Conservation (phyloP, 2,113 vertebrate species). For the Poeciliopsis turrubarensis region DNA sequence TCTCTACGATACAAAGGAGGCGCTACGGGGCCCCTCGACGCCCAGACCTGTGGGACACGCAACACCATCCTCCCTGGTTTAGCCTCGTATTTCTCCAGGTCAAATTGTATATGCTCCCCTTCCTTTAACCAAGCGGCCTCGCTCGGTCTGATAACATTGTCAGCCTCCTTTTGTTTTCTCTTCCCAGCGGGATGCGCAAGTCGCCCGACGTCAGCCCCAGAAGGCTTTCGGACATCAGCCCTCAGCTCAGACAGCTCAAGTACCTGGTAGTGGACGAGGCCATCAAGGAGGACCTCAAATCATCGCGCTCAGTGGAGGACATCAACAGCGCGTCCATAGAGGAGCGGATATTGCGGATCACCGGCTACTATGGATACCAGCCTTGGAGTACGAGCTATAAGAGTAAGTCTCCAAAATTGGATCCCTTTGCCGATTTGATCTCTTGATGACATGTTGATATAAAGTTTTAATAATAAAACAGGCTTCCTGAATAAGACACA, state of each 20-base stretch:
- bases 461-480: background rate
- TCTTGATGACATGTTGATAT: background rate
- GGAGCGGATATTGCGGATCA: conserved; percentile 90
- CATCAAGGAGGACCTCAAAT: conserved; percentile 94
- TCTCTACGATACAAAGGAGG: conserved; percentile 38
- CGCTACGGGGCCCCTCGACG: conserved; percentile 43
- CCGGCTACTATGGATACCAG: conserved; percentile 95
- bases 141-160: conserved; percentile 27
- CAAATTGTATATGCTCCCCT: conserved; percentile 5
- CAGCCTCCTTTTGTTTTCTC: conserved; percentile 51
- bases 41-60: conserved; percentile 23
- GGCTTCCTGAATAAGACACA: too few relatives aligned
- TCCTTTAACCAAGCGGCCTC: conserved; percentile 1
- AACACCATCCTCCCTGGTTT: conserved; percentile 18
- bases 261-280: conserved; percentile 94
- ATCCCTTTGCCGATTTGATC: background rate
- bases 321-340: conserved; percentile 93
- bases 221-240: conserved; percentile 96
- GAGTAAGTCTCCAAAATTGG: conserved; percentile 80
- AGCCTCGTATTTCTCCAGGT: conserved; percentile 19
- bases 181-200: conserved; percentile 88
- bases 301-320: conserved; percentile 92
- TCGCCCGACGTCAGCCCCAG: conserved; percentile 93
- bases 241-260: conserved; percentile 95
- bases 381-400: conserved; percentile 90